Evolutionary conservation across 2,888 invertebrate genomes (phyloP).

Genomic region (Blastobasis lacticolella): DNA sequence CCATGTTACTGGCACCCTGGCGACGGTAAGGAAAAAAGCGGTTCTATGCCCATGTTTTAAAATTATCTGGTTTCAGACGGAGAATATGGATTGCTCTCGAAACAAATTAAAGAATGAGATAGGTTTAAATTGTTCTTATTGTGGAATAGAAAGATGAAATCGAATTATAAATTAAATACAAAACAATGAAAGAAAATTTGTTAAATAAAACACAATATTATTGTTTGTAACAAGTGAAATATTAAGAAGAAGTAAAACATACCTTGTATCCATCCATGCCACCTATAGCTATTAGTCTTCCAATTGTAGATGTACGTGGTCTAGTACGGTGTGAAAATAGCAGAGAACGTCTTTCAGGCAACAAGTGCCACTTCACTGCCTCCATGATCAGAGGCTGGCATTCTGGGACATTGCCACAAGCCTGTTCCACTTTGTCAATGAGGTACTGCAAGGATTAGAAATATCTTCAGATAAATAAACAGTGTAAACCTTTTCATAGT

Average conservation of each 20-base stretch:
- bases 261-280: slow-evolving; percentile 94
- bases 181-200: too few species aligned
- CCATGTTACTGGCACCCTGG: slow-evolving; percentile 89
- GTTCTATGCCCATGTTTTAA: too few species aligned
- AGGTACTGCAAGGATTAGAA: slow-evolving; percentile 77
- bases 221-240: background rate
- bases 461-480: background rate
- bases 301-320: slow-evolving; percentile 94
- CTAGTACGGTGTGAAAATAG: slow-evolving; percentile 87
- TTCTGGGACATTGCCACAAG: slow-evolving; percentile 77
- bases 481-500: background rate
- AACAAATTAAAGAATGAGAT: too few species aligned
- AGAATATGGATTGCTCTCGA: too few species aligned
- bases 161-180: too few species aligned
- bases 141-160: too few species aligned
- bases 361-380: slow-evolving; percentile 92
- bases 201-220: too few species aligned
- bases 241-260: background rate
- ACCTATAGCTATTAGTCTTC: slow-evolving; percentile 89
- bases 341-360: slow-evolving; percentile 88
- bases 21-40: too few species aligned
- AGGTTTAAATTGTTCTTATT: too few species aligned
- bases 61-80: too few species aligned
- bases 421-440: slow-evolving; percentile 87
- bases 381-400: slow-evolving; percentile 94